Percentiles rank a stretch among this genome's conserved stretches.
phyloP scores from a whole-genome alignment of 23 tunicate species.

The Ascidia mentula region DNA sequence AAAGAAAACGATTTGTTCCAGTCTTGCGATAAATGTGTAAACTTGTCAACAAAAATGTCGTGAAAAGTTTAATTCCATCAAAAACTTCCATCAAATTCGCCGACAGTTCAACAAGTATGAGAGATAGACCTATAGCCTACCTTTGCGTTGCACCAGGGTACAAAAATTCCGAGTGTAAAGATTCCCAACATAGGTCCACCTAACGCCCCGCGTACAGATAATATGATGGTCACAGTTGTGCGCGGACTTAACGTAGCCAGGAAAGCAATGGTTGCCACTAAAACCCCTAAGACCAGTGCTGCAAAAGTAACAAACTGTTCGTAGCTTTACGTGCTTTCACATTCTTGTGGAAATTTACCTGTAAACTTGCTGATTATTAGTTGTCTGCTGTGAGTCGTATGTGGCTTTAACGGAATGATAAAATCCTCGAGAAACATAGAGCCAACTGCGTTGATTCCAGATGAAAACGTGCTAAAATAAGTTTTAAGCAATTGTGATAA shows the following conservation, averaged over 20 bases:
- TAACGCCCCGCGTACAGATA: not conserved
- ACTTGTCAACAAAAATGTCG: too few species aligned
- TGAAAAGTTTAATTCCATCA: too few species aligned
- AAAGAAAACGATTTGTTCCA: too few species aligned
- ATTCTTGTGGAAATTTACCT: not conserved
- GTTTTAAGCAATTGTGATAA: not conserved
- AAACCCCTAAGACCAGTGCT: not conserved
- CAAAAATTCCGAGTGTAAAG: not conserved
- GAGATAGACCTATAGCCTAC: too few species aligned
- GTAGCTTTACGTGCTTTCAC: too few species aligned
- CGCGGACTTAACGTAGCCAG: not conserved
- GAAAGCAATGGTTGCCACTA: not conserved
- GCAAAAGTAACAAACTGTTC: not conserved
- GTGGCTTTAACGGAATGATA: not conserved
- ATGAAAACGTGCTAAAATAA: conserved; percentile 44
- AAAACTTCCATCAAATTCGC: too few species aligned
- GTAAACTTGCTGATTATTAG: not conserved
- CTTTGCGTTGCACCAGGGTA: conserved; percentile 4
- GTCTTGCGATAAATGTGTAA: too few species aligned
- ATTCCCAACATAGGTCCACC: not conserved
- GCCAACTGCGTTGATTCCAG: conserved; percentile 43
- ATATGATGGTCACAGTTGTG: not conserved
- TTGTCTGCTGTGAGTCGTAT: not conserved
- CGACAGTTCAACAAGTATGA: too few species aligned
- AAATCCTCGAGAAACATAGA: conserved; percentile 32